Evolutionary conservation across 2,797 vertebrate species (phyloP).

Genomic region (Enteromius argenteus): DNA sequence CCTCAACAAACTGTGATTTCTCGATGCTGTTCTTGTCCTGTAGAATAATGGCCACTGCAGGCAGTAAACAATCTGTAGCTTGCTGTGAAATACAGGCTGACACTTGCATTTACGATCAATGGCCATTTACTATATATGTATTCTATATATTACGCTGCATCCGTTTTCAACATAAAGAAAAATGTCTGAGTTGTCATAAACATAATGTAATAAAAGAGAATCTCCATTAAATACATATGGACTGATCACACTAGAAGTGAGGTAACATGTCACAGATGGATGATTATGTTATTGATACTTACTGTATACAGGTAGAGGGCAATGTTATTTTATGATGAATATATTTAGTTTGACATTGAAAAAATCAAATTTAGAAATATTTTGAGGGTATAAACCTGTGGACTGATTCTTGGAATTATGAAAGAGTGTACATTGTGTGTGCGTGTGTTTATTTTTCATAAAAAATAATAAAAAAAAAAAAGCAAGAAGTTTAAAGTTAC

Average conservation of each 20-base stretch:
- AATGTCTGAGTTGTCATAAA: background rate
- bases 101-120: background rate
- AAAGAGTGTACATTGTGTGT: background rate
- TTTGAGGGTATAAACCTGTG: background rate
- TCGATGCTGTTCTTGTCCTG: background rate
- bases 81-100: slow-evolving; percentile 24
- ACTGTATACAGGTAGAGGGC: background rate
- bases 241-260: background rate
- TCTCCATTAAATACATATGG: background rate
- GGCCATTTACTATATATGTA: slow-evolving; percentile 1
- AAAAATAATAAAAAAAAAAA: too few relatives aligned
- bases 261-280: background rate
- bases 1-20: background rate
- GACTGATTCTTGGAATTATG: background rate
- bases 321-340: background rate
- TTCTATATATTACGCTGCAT: background rate
- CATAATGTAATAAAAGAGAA: background rate
- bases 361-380: background rate
- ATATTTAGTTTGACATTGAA: background rate
- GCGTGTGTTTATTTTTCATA: background rate
- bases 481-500: background rate
- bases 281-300: background rate
- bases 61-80: slow-evolving; percentile 21
- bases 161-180: slow-evolving; percentile 20
- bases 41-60: background rate